Percentiles rank a stretch among this genome's conserved stretches.
Evolutionary conservation across 2,888 invertebrate species (phyloP).

Genomic region (Maniola hyperantus): DNA sequence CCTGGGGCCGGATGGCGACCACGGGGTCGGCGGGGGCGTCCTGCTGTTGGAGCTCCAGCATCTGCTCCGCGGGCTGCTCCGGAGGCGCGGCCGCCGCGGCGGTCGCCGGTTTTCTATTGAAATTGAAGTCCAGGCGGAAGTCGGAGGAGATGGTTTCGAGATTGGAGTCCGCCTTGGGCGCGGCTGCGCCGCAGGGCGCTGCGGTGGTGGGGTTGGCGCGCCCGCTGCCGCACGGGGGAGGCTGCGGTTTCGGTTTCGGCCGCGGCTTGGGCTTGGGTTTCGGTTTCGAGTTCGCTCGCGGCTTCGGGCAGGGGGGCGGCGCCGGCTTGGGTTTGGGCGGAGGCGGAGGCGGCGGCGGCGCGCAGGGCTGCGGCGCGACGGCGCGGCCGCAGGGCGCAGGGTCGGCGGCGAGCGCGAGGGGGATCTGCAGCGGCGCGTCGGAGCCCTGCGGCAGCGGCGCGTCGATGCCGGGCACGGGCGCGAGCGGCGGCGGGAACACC

Average conservation of each 20-base stretch:
- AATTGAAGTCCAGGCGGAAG: conserved; percentile 70
- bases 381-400: conserved; percentile 40
- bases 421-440: conserved; percentile 58
- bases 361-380: conserved; percentile 48
- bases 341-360: conserved; percentile 30
- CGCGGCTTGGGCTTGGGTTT: conserved; percentile 49
- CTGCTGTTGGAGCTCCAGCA: conserved; percentile 39
- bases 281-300: conserved; percentile 45
- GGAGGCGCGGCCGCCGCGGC: conserved; percentile 45
- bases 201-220: conserved; percentile 65
- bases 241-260: conserved; percentile 50
- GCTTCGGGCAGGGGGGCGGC: conserved; percentile 50
- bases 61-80: conserved; percentile 35
- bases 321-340: conserved; percentile 37
- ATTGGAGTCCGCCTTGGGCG: conserved; percentile 54
- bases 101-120: conserved; percentile 60
- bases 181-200: conserved; percentile 12
- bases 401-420: conserved; percentile 24
- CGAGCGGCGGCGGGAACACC: conserved; percentile 71
- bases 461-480: conserved; percentile 72
- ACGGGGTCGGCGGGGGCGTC: conserved; percentile 43
- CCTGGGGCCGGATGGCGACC: conserved; percentile 65
- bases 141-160: conserved; percentile 69
- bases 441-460: conserved; percentile 62
- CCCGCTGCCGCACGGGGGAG: conserved; percentile 63